Evolutionary conservation across 2,797 vertebrate genomes (phyloP), one percentile per base, ranked within the genome.

Genomic region (Iguana delicatissima): DNA sequence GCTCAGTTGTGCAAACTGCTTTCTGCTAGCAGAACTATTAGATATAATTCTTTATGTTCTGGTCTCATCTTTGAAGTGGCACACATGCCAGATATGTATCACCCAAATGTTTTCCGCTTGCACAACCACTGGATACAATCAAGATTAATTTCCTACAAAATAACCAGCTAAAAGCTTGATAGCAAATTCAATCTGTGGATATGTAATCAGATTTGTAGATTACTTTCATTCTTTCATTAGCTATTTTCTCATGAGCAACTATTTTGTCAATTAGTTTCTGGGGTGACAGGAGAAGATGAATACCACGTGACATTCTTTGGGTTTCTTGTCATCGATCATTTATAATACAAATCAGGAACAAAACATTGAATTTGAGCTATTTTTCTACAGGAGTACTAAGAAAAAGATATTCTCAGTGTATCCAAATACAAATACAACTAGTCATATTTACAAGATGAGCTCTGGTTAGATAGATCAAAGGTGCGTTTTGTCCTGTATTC

Each of bases 221-320:
- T 80, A 55, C 50, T 85, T 85, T 69, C 42, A 69, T 84, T 72
- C 64, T 88, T 91, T 91, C 87, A 80, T 91, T 85, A 91, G 26
- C 13, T 74, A 73, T 88, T 88, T 50, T 91, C 55, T 69, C 67
- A 91, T 80, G 32, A 91, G 32, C 16, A 74, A 62, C 7, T 8
- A 1, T 85, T 92, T 79, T 62, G 38, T 64, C 57, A 73, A 12
- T 42, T 52, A 64, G 84, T 52, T 89, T 84, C 64, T 29, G 0
- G 24, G 6, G 12, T 89, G 90, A 64, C 89, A 92, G 91, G 50
- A 20, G 52, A 87, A 91, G 1, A 52, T 29, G n/a, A 38, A 82
- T 92, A 89, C 6, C 72, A 91, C 8, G 50, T 64, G 62, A 13
- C 13, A 22, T 85, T 92, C 50, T 94, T 89, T 29, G 6, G 85